Percentiles rank a stretch among this genome's conserved stretches.
Conservation (phyloP, 2,797 vertebrate species). For the Bufotes viridis region DNA sequence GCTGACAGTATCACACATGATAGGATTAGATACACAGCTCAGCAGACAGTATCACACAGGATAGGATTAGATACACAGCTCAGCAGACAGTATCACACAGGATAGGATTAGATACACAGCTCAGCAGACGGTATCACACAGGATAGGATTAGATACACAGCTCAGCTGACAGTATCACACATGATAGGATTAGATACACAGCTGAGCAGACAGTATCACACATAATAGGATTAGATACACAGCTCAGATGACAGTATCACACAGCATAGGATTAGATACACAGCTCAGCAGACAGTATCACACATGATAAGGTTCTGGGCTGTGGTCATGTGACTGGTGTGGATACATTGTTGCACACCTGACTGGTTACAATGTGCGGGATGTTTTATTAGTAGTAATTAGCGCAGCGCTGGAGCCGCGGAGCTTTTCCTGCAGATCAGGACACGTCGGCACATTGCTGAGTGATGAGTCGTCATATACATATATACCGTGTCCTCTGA, state of each 20-base stretch:
- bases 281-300: neutral
- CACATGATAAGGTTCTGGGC: neutral
- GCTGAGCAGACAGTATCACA: neutral
- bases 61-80: too few species aligned
- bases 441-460: conserved; percentile 14
- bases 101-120: too few species aligned
- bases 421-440: neutral
- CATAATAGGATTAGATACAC: neutral
- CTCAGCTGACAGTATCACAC: too few species aligned
- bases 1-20: too few species aligned
- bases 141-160: too few species aligned
- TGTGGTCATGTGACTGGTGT: neutral
- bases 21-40: too few species aligned
- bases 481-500: neutral
- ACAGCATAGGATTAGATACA: neutral
- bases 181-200: neutral
- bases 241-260: neutral
- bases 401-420: neutral
- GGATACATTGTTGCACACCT: neutral
- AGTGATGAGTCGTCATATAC: conserved; percentile 13
- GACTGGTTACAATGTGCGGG: neutral
- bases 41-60: too few species aligned
- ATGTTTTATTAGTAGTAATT: neutral
- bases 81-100: too few species aligned
- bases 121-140: too few species aligned